phyloP scores from a whole-genome alignment of 2,888 invertebrate genomes.

The Balanococcus diminutus region DNA sequence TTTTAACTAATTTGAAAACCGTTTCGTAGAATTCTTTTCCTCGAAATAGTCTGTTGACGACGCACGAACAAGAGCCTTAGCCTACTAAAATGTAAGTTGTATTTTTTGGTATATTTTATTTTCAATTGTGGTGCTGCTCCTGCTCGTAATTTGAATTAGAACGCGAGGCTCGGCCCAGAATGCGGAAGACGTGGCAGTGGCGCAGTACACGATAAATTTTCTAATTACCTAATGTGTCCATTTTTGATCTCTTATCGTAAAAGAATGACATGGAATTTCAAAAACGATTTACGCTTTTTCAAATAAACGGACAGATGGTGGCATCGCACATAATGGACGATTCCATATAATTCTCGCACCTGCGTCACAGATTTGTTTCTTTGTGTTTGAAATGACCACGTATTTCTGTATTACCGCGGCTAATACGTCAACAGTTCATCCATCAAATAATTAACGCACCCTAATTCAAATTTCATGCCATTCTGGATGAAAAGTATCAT shows the following conservation, averaged over 20 bases:
- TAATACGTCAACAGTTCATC: conserved; percentile 47
- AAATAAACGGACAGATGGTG: conserved; percentile 23
- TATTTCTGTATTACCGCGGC: conserved; percentile 8
- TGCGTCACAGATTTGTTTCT: conserved; percentile 44
- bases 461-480: conserved; percentile 39
- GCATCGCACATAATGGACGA: conserved; percentile 6
- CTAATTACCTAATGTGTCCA: conserved; percentile 15
- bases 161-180: no score
- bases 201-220: background rate
- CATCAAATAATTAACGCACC: conserved; percentile 51
- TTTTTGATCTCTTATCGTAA: background rate
- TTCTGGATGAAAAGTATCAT: conserved; percentile 47
- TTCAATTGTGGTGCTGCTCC: no score
- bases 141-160: no score
- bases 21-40: background rate
- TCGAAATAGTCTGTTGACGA: background rate
- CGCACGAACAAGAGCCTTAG: background rate
- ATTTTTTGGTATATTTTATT: no score
- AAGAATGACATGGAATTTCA: conserved; percentile 14
- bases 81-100: no score
- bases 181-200: background rate
- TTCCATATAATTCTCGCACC: conserved; percentile 34
- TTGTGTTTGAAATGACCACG: conserved; percentile 28
- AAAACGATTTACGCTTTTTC: conserved; percentile 37
- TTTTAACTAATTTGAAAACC: conserved; percentile 42